Evolutionary conservation across 1,140 invertebrate species (phyloP).

Genomic region (Zaprionus taronus): DNA sequence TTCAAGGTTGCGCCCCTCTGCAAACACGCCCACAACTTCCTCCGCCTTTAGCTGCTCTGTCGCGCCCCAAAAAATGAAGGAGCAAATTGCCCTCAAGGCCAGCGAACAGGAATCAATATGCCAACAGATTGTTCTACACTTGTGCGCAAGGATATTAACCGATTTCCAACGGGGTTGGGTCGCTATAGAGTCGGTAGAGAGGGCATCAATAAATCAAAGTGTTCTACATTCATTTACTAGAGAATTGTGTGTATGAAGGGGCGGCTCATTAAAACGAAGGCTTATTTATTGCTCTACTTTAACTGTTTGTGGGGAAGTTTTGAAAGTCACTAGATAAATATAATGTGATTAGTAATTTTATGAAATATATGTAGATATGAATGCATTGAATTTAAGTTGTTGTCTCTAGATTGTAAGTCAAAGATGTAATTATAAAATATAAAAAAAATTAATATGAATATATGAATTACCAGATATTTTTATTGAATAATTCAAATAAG

Average conservation of each 20-base stretch:
- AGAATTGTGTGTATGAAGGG: neutral
- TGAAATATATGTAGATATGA: neutral
- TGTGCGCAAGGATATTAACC: constrained; percentile 36
- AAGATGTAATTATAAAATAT: no score
- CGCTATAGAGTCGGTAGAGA: neutral
- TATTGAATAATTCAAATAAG: no score
- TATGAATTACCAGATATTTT: no score
- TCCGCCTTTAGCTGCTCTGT: neutral
- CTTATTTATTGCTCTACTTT: constrained; percentile 1
- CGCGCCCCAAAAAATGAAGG: constrained; percentile 14
- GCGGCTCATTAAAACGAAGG: neutral
- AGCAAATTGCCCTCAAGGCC: constrained; percentile 1
- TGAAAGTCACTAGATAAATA: no score
- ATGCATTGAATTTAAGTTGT: no score
- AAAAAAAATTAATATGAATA: no score
- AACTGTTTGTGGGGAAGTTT: neutral
- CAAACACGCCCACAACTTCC: constrained; percentile 13
- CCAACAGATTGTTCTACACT: constrained; percentile 39
- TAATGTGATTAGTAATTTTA: no score
- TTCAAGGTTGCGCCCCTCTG: constrained; percentile 71
- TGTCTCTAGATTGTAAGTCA: no score
- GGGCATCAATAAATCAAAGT: constrained; percentile 1
- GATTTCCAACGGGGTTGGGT: constrained; percentile 18
- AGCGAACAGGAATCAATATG: constrained; percentile 27
- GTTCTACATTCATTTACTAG: neutral